phyloP scores from a whole-genome alignment of 2,888 invertebrate species.

The Plemyria rubiginata region DNA sequence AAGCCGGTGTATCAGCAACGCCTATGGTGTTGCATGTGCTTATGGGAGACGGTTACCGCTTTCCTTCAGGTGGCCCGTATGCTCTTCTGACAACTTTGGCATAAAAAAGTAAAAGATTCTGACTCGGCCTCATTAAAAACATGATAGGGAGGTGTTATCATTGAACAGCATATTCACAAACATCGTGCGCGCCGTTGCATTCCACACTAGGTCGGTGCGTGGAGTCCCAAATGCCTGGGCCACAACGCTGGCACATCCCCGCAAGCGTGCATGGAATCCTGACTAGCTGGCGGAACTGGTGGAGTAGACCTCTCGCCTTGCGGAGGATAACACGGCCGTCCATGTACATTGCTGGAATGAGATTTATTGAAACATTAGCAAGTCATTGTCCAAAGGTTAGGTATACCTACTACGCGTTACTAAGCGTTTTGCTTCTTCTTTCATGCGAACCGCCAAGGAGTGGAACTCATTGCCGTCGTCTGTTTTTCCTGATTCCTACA shows the following conservation, averaged over 20 bases:
- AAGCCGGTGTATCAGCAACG: no score
- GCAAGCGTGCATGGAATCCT: slow-evolving; percentile 95
- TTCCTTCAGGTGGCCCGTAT: no score
- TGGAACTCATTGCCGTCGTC: no score
- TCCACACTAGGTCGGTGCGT: slow-evolving; percentile 94
- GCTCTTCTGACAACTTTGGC: no score
- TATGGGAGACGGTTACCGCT: no score
- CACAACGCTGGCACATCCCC: slow-evolving; percentile 94
- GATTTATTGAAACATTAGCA: neutral
- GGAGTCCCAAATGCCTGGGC: slow-evolving; percentile 98
- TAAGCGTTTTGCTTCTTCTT: no score
- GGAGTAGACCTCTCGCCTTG: slow-evolving; percentile 95
- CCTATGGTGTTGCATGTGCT: no score
- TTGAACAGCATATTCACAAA: slow-evolving; percentile 74
- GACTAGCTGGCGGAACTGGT: slow-evolving; percentile 95
- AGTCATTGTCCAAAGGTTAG: neutral
- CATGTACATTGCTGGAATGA: slow-evolving; percentile 95
- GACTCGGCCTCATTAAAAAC: neutral
- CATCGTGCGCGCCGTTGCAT: slow-evolving; percentile 90
- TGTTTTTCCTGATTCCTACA: no score
- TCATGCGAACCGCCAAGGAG: no score
- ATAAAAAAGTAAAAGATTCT: neutral
- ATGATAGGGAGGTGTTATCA: slow-evolving; percentile 45
- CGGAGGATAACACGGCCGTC: slow-evolving; percentile 95
- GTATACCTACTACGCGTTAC: no score